phyloP scores from a whole-genome alignment of 2,113 vertebrate genomes.

The Apaloderma vittatum region DNA sequence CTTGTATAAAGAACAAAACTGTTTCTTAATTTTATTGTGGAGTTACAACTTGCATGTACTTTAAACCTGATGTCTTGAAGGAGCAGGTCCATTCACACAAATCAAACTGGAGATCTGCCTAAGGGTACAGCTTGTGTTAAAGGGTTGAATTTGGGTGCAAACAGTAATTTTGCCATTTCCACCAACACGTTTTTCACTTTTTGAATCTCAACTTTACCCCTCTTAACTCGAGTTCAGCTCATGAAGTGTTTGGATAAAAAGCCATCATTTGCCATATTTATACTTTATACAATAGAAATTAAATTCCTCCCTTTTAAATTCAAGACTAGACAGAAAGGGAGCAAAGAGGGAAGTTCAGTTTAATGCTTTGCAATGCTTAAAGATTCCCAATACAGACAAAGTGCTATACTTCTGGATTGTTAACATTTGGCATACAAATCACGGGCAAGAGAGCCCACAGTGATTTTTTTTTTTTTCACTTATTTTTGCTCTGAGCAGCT shows the following conservation, averaged over 20 bases:
- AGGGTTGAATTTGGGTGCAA: slow-evolving; percentile 78
- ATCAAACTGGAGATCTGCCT: slow-evolving; percentile 66
- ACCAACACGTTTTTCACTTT: slow-evolving; percentile 78
- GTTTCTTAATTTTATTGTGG: slow-evolving; percentile 88
- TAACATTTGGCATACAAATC: slow-evolving; percentile 61
- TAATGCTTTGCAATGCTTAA: slow-evolving; percentile 60
- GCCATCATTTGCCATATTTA: slow-evolving; percentile 82
- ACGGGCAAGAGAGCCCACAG: slow-evolving; percentile 9
- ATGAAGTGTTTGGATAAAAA: slow-evolving; percentile 82
- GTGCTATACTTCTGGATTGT: slow-evolving; percentile 70
- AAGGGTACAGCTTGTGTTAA: slow-evolving; percentile 76
- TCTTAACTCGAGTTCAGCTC: slow-evolving; percentile 77
- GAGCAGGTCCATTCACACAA: slow-evolving; percentile 76
- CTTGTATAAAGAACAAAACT: slow-evolving; percentile 88
- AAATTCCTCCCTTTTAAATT: slow-evolving; percentile 74
- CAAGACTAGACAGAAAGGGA: slow-evolving; percentile 69
- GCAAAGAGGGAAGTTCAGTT: slow-evolving; percentile 62
- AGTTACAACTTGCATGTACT: slow-evolving; percentile 85
- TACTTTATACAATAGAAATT: slow-evolving; percentile 73
- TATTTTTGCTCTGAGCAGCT: slow-evolving; percentile 66
- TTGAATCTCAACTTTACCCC: slow-evolving; percentile 74
- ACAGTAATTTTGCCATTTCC: slow-evolving; percentile 76
- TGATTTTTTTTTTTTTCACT: slow-evolving; percentile 14
- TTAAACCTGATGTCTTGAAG: slow-evolving; percentile 79
- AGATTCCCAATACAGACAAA: slow-evolving; percentile 63